Evolutionary conservation across 1,140 invertebrate species (phyloP).

Genomic region (Copidosoma floridanum): DNA sequence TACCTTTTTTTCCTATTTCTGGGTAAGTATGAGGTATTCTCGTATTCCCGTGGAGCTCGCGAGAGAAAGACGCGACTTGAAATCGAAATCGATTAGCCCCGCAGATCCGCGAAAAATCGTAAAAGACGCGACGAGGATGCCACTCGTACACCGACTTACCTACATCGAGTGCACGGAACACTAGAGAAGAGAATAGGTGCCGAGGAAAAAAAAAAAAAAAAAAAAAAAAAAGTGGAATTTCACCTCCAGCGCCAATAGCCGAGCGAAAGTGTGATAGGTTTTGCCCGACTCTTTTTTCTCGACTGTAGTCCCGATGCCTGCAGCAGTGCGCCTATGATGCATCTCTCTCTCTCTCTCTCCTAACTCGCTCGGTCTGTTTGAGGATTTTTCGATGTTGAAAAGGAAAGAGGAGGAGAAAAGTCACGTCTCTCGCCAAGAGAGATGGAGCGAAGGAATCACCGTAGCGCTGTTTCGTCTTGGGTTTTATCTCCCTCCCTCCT

Average conservation of each 20-base stretch:
- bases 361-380: too few species aligned
- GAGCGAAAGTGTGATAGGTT: background rate
- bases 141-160: too few species aligned
- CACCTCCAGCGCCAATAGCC: conserved; percentile 3
- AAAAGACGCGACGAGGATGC: too few species aligned
- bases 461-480: conserved; percentile 9
- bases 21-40: too few species aligned
- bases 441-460: background rate
- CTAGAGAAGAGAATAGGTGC: too few species aligned
- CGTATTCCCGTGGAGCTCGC: too few species aligned
- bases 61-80: conserved; percentile 8
- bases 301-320: conserved; percentile 5
- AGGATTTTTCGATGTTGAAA: too few species aligned
- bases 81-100: conserved; percentile 23
- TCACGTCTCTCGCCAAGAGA: conserved; percentile 11
- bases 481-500: background rate
- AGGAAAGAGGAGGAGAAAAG: background rate
- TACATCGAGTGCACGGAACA: too few species aligned
- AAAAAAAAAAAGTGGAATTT: background rate
- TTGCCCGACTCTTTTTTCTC: background rate
- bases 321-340: background rate
- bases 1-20: too few species aligned
- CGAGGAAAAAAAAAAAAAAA: background rate
- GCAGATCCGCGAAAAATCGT: background rate
- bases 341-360: background rate